A percentile compares a stretch with the other conserved stretches of the same genome.
Conservation (phyloP, 2,888 invertebrate species). For the Abscondita cerata region DNA sequence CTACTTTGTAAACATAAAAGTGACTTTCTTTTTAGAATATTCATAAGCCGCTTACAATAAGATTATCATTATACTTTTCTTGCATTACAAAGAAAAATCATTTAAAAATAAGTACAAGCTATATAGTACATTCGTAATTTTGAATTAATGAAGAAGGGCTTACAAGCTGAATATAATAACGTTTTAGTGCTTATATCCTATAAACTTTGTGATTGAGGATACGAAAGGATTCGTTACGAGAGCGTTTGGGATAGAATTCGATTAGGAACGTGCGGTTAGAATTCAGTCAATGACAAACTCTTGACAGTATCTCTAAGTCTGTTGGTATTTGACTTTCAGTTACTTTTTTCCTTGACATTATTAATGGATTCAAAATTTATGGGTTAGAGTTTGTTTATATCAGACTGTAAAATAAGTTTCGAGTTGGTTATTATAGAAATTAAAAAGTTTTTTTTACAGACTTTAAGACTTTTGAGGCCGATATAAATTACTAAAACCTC, state of each 20-base stretch:
- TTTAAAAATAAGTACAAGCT: neutral
- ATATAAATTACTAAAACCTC: too few relatives aligned
- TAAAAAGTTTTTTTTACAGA: too few relatives aligned
- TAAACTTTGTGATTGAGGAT: neutral
- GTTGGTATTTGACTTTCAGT: neutral
- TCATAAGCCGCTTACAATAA: neutral
- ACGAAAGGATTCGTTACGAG: neutral
- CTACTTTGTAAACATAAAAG: conserved; percentile 3
- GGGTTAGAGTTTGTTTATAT: too few relatives aligned
- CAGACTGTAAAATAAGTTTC: too few relatives aligned
- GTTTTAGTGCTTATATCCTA: neutral
- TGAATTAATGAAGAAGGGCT: too few relatives aligned
- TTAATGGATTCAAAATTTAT: neutral
- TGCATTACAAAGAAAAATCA: neutral
- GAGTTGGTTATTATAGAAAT: too few relatives aligned
- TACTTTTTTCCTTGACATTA: neutral
- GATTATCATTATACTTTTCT: neutral
- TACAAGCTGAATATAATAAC: too few relatives aligned
- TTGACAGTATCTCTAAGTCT: neutral
- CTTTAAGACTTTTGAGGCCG: too few relatives aligned
- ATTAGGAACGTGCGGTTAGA: neutral
- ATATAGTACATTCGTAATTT: too few relatives aligned
- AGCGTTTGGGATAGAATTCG: neutral
- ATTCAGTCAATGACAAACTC: neutral
- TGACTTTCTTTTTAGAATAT: conserved; percentile 5